A percentile compares a stretch with the other conserved stretches of the same genome.
Conservation (phyloP, 2,888 invertebrate species). For the Criorhina ranunculi region DNA sequence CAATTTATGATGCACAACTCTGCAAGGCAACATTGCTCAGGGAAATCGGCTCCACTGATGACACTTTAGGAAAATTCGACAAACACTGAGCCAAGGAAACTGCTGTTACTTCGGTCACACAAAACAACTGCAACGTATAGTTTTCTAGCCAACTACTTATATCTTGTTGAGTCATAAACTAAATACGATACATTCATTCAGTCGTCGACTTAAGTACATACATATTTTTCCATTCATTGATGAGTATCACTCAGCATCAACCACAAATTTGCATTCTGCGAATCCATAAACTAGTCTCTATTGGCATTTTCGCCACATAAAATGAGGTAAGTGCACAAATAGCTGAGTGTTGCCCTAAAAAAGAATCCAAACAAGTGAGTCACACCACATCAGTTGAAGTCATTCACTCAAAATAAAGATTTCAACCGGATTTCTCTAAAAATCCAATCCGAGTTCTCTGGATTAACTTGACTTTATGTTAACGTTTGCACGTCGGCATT, state of each 20-base stretch:
- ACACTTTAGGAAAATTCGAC: no score
- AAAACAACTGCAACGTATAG: no score
- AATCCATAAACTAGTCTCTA: constrained; percentile 4
- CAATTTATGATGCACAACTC: no score
- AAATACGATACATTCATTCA: no score
- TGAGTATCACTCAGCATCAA: background rate
- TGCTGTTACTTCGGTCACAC: no score
- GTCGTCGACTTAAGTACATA: no score
- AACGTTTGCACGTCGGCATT: background rate
- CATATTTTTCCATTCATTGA: no score
- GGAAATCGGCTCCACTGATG: no score
- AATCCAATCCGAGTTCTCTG: background rate
- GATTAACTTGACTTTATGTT: background rate
- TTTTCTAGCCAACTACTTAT: no score
- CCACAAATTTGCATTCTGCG: background rate
- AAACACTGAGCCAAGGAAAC: no score
- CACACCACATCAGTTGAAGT: background rate
- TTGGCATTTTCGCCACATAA: background rate
- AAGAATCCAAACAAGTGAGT: background rate
- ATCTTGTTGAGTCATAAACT: no score
- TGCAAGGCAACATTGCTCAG: no score
- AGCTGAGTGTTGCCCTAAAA: constrained; percentile 2
- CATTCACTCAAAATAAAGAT: constrained; percentile 10
- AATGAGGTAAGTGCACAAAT: constrained; percentile 9
- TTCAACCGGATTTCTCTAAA: constrained; percentile 5